phyloP scores from a whole-genome alignment of 2,888 invertebrate species.

The Emesis russula region DNA sequence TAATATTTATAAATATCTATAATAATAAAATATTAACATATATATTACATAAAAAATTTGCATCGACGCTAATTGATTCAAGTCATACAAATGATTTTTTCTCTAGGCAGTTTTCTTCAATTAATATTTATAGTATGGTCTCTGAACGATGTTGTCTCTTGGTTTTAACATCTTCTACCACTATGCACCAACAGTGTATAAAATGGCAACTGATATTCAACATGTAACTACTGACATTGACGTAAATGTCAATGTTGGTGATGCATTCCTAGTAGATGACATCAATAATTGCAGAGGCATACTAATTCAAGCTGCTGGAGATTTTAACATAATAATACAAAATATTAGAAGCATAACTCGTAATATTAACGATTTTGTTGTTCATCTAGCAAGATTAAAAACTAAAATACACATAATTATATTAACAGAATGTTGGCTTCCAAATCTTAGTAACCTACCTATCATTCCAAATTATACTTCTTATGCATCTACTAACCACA shows the following conservation, averaged over 20 bases:
- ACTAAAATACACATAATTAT: background rate
- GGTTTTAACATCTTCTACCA: background rate
- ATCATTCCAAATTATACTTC: background rate
- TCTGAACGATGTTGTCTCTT: background rate
- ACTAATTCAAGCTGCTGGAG: background rate
- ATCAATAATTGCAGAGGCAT: background rate
- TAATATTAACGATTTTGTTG: constrained; percentile 27
- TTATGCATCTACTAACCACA: background rate
- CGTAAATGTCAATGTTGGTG: background rate
- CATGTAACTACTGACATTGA: background rate
- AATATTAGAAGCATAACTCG: constrained; percentile 38
- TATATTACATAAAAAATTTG: background rate
- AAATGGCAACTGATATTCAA: background rate
- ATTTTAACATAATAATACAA: background rate
- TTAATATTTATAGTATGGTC: background rate
- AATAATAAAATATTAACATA: background rate
- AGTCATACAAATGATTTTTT: background rate
- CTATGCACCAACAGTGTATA: background rate
- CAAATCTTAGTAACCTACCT: background rate
- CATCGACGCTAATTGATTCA: background rate
- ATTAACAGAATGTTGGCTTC: background rate
- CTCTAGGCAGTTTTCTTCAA: background rate
- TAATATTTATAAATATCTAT: background rate
- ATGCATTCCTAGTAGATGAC: background rate
- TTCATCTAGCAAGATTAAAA: background rate